These are phyloP conservation scores for Channallabes apus DNA, from an alignment of 2,797 vertebrate genomes.

Conservation along the genomic window DNA sequence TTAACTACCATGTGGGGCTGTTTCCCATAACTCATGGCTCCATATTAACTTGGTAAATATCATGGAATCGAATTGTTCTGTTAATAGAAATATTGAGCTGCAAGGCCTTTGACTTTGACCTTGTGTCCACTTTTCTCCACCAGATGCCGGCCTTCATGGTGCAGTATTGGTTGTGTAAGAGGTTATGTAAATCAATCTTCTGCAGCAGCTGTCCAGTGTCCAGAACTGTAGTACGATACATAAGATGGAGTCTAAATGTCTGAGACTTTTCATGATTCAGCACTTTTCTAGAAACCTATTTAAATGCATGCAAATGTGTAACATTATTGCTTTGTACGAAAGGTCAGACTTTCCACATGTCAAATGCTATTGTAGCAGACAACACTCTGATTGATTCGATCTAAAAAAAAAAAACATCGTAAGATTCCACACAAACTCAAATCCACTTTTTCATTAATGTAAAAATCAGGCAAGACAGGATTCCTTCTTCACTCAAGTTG, in stretches of 20 bases:
- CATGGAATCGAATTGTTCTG: not conserved
- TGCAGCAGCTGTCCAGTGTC: not conserved
- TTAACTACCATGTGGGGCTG: not conserved
- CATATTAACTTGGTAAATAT: not conserved
- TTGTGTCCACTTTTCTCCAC: not conserved
- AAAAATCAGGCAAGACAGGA: not conserved
- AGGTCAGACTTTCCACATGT: not conserved
- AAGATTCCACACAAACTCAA: not conserved
- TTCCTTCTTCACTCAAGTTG: not conserved
- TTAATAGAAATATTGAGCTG: constrained; percentile 17
- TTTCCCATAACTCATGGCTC: not conserved
- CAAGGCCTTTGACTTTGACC: not conserved
- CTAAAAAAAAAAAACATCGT: not conserved
- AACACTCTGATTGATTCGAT: not conserved
- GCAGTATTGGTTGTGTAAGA: not conserved
- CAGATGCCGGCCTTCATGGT: not conserved
- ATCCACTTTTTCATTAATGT: not conserved
- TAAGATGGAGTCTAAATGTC: not conserved
- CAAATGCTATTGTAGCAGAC: no score
- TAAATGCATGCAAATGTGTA: not conserved
- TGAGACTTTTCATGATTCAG: not conserved
- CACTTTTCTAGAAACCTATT: not conserved
- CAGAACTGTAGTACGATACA: not conserved
- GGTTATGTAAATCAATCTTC: constrained; percentile 11
- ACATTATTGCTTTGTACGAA: not conserved